phyloP scores from a whole-genome alignment of 2,113 vertebrate genomes.

The Kryptolebias marmoratus region DNA sequence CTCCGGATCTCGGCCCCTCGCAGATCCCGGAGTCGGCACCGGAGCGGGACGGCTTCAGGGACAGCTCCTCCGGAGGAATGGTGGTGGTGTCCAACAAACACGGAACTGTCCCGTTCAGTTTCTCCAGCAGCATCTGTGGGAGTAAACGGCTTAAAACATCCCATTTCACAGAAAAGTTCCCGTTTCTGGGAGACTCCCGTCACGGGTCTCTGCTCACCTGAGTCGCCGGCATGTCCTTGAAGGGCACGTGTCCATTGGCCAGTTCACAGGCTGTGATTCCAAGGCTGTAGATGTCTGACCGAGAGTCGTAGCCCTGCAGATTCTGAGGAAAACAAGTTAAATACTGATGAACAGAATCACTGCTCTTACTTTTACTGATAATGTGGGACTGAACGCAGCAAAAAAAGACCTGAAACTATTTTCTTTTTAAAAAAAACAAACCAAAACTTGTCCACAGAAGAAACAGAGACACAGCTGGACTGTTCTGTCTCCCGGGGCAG shows the following conservation, averaged over 20 bases:
- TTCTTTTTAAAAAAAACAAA: no score
- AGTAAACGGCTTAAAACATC: not conserved
- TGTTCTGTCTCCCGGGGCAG: no score
- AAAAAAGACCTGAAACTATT: no score
- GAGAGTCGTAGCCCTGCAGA: conserved; percentile 94
- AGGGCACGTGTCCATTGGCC: conserved; percentile 98
- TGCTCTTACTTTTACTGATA: not conserved
- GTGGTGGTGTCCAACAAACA: conserved; percentile 96
- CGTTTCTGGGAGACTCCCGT: not conserved
- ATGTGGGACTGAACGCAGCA: not conserved
- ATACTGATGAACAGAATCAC: not conserved
- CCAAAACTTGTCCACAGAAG: no score
- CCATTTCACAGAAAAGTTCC: not conserved
- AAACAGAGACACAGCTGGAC: not conserved
- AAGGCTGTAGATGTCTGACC: conserved; percentile 98
- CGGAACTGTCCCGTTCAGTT: conserved; percentile 95
- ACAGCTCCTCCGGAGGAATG: conserved; percentile 93
- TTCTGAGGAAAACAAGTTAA: conserved; percentile 80
- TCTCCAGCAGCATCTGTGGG: conserved; percentile 94
- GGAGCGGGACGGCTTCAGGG: conserved; percentile 88
- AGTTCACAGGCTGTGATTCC: conserved; percentile 98
- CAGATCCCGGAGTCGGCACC: conserved; percentile 86
- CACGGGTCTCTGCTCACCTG: conserved; percentile 79
- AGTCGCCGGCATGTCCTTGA: conserved; percentile 98
- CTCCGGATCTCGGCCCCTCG: conserved; percentile 81